A percentile compares a stretch with the other conserved stretches of the same genome.
Conservation (phyloP, 2,888 invertebrate species). For the Andrena marginata region DNA sequence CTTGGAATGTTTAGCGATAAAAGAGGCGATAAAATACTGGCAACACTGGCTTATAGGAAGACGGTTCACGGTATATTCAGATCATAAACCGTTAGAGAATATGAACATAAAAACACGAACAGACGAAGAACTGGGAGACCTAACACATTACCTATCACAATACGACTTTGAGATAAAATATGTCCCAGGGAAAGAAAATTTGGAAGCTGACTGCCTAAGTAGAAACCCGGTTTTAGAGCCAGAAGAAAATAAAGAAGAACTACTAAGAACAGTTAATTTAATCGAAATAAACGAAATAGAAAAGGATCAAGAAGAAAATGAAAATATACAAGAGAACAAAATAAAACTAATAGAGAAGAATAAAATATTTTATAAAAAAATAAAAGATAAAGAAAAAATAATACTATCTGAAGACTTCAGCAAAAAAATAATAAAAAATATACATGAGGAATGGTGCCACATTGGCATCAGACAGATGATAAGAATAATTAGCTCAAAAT, state of each 20-base stretch:
- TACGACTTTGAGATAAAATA: constrained; percentile 67
- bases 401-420: constrained; percentile 3
- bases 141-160: not conserved
- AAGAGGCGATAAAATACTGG: constrained; percentile 50
- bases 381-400: constrained; percentile 9
- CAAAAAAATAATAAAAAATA: not conserved
- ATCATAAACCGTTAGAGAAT: too few species aligned
- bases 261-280: constrained; percentile 62
- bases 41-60: constrained; percentile 64
- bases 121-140: too few species aligned
- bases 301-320: constrained; percentile 54
- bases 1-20: constrained; percentile 68
- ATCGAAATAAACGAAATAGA: constrained; percentile 56
- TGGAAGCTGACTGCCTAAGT: constrained; percentile 44
- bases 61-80: not conserved
- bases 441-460: constrained; percentile 5
- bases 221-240: too few species aligned
- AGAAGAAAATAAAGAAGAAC: constrained; percentile 22
- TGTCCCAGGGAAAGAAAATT: constrained; percentile 56
- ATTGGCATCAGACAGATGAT: constrained; percentile 7
- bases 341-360: not conserved
- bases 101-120: too few species aligned
- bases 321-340: constrained; percentile 23
- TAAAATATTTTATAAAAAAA: constrained; percentile 4
- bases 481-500: not conserved